A percentile compares a stretch with the other conserved stretches of the same genome.
These are phyloP conservation scores for Pipa parva DNA, from an alignment of 2,113 vertebrate species.

Conservation along the genomic window DNA sequence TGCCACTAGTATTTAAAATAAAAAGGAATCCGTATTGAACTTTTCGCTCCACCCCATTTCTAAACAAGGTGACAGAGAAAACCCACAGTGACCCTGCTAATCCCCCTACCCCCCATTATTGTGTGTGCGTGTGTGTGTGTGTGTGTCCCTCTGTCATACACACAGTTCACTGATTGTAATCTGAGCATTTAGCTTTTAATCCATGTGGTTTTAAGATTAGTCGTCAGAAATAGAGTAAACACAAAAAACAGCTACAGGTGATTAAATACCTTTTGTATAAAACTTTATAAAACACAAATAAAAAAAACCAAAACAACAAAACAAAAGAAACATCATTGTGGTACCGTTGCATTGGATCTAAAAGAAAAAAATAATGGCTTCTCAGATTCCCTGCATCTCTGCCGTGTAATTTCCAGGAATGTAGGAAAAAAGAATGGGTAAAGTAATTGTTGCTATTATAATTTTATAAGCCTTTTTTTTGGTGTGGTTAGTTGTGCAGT, in stretches of 20 bases:
- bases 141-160: conserved; percentile 39
- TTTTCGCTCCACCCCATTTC: conserved; percentile 48
- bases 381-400: conserved; percentile 1
- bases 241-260: conserved; percentile 4
- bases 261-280: conserved; percentile 35
- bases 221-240: conserved; percentile 29
- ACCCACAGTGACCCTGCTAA: conserved; percentile 62
- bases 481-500: not conserved
- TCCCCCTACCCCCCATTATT: conserved; percentile 57
- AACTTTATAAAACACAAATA: conserved; percentile 25
- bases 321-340: not conserved
- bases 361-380: not conserved
- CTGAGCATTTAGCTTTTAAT: conserved; percentile 49
- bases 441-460: not conserved
- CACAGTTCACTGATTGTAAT: conserved; percentile 43
- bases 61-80: conserved; percentile 54
- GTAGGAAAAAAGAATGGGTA: conserved; percentile 4
- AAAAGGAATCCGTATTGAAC: conserved; percentile 60
- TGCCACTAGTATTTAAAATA: conserved; percentile 59
- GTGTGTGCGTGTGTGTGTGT: conserved; percentile 46
- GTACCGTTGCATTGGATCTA: not conserved
- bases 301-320: not conserved
- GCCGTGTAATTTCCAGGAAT: conserved; percentile 7
- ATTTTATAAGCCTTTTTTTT: conserved; percentile 4
- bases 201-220: conserved; percentile 39